phyloP scores from a whole-genome alignment of 2,797 vertebrate genomes.

The Scleropages formosus region DNA sequence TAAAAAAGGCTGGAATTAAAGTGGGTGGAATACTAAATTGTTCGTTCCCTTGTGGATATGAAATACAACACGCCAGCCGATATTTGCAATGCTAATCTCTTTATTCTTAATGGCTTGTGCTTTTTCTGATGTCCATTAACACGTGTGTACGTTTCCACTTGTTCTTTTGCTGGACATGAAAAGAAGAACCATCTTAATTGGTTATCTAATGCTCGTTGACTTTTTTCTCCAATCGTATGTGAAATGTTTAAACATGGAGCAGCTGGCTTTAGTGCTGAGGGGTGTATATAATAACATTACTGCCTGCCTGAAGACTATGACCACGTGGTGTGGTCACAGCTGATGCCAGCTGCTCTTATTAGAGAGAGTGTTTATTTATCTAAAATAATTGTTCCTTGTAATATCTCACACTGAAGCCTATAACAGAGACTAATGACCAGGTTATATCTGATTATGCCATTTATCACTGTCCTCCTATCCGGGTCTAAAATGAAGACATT shows the following conservation, averaged over 20 bases:
- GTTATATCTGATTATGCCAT: slow-evolving; percentile 46
- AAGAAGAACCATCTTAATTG: slow-evolving; percentile 17
- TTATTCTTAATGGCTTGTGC: slow-evolving; percentile 42
- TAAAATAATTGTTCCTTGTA: background rate
- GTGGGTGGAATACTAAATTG: background rate
- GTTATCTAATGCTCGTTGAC: slow-evolving; percentile 20
- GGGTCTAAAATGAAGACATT: slow-evolving; percentile 26
- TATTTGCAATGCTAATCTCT: slow-evolving; percentile 51
- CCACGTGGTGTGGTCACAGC: background rate
- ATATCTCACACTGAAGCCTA: slow-evolving; percentile 34
- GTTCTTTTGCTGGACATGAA: slow-evolving; percentile 17
- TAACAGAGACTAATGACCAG: slow-evolving; percentile 43
- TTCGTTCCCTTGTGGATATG: background rate
- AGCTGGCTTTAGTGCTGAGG: slow-evolving; percentile 23
- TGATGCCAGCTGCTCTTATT: slow-evolving; percentile 12
- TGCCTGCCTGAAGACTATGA: slow-evolving; percentile 7
- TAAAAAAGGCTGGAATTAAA: slow-evolving; percentile 31
- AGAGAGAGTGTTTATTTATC: slow-evolving; percentile 5
- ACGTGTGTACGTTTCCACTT: slow-evolving; percentile 39
- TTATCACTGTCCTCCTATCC: slow-evolving; percentile 44
- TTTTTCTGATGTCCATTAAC: slow-evolving; percentile 45
- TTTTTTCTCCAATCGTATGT: slow-evolving; percentile 25
- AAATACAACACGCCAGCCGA: slow-evolving; percentile 36
- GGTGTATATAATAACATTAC: slow-evolving; percentile 21
- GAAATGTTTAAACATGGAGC: slow-evolving; percentile 13